A percentile compares a stretch with the other conserved stretches of the same genome.
Evolutionary conservation across 2,797 vertebrate genomes (phyloP).

Genomic region (Philypnodon macrostomus): DNA sequence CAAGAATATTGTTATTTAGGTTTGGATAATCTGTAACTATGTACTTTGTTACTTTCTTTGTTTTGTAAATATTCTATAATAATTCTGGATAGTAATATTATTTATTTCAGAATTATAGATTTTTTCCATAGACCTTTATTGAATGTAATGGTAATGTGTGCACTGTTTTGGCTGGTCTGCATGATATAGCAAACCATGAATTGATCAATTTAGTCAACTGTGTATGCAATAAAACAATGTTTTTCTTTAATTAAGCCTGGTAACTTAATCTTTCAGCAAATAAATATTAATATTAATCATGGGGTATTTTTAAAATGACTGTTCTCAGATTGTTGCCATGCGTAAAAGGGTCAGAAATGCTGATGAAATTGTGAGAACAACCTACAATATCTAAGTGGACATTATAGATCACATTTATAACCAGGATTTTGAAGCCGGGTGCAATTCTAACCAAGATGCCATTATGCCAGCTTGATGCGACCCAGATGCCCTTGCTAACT

Average conservation of each 20-base stretch:
- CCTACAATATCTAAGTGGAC: no score
- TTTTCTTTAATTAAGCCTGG: slow-evolving; percentile 25
- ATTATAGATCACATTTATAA: no score
- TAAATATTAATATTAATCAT: no score
- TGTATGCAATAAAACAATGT: slow-evolving; percentile 56
- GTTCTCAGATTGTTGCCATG: no score
- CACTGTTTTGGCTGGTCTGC: slow-evolving; percentile 75
- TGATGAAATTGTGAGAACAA: no score
- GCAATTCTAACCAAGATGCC: not conserved
- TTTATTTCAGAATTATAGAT: slow-evolving; percentile 69
- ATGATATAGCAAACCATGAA: slow-evolving; percentile 81
- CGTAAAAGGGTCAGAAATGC: no score
- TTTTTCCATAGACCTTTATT: slow-evolving; percentile 29
- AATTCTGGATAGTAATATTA: slow-evolving; percentile 45
- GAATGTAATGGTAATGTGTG: slow-evolving; percentile 25
- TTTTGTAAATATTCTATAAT: slow-evolving; percentile 41
- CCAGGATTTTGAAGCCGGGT: no score
- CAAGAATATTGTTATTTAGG: slow-evolving; percentile 6
- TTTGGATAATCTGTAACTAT: slow-evolving; percentile 20
- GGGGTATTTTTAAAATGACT: no score
- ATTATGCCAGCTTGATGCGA: slow-evolving; percentile 38
- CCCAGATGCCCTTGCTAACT: slow-evolving; percentile 59
- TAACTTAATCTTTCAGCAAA: slow-evolving; percentile 1
- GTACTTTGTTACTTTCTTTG: slow-evolving; percentile 43
- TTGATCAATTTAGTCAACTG: slow-evolving; percentile 71